Base-by-base conservation (phyloP, 2,888 invertebrate genomes). In the Oligia strigilis region DNA sequence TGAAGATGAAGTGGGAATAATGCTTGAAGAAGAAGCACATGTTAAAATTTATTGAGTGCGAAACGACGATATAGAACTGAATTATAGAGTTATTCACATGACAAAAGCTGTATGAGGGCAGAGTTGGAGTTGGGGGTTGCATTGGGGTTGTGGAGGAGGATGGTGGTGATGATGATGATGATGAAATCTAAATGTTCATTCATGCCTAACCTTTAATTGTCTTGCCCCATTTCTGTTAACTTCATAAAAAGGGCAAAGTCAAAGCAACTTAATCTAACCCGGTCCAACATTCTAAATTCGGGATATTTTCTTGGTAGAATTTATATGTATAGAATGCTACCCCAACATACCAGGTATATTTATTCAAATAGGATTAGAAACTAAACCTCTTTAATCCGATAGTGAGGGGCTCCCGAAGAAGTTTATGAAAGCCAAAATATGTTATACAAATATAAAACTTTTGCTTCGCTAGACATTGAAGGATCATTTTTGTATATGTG, bases 311-410 rank as follows among this genome's bases (percentile, higher is more conserved):
- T 52, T 36, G 8, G 43, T 65, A 40, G 13, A 62, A 66, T 75
- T 49, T 52, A 36, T 60, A 17, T 8, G 36, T 36, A 69, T 52
- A 43, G 29, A 70, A 71, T 43, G 11, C 43, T 29, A 60, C 36
- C 73, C 55, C 9, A 65, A 77, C 62, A 73, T 65, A 75, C 40
- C 40, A 69, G 29, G 60, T 69, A 66, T 75, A 75, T 87, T 75
- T 82, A 83, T 86, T 79, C 71, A 84, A 87, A 89, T 80, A 49
- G 82, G 69, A 83, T 84, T 80, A 86, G 76, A 73, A 76, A 77
- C 79, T 85, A 82, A 84, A 71, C 81, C 75, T 80, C 49, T 73
- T 69, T 70, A 83, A 80, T 76, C 74, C 60, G 17, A 78, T 60
- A 65, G 70, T 77, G 40, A 43, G 72, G 66, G 65, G 19, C 46